Conservation (phyloP, 1,140 invertebrate genomes). For the Bombus impatiens region DNA sequence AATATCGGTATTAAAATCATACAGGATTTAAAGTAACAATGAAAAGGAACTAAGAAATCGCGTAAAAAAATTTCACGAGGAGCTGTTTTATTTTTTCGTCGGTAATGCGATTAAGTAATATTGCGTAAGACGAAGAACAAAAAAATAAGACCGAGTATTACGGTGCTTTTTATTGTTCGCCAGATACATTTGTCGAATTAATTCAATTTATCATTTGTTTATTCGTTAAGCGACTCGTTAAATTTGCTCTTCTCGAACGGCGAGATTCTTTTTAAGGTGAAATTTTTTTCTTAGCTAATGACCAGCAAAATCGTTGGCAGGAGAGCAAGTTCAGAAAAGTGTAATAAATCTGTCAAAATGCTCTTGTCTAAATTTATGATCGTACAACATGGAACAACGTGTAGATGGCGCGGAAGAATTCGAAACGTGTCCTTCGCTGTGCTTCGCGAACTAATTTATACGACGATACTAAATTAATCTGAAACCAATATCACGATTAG, state of each 20-base stretch:
- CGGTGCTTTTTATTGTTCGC: too few relatives aligned
- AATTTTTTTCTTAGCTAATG: neutral
- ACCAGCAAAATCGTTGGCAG: neutral
- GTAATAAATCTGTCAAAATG: constrained; percentile 30
- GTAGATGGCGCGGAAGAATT: neutral
- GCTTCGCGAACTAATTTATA: neutral
- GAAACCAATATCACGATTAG: neutral
- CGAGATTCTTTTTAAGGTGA: neutral
- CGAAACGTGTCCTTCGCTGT: neutral
- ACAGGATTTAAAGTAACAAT: too few relatives aligned
- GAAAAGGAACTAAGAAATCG: neutral
- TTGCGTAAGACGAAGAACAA: neutral
- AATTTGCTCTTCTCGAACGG: neutral
- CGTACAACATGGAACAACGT: neutral
- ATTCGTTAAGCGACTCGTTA: too few relatives aligned
- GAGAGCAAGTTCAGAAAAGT: constrained; percentile 3
- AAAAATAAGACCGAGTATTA: neutral
- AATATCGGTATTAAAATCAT: too few relatives aligned
- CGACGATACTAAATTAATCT: too few relatives aligned
- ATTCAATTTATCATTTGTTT: neutral
- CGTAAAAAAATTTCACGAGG: neutral
- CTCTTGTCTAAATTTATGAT: constrained; percentile 35
- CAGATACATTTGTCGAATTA: neutral
- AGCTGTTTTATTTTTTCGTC: neutral
- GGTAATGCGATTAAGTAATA: neutral